Percentiles rank a stretch among this genome's conserved stretches.
These are phyloP conservation scores for Passer domesticus DNA, from an alignment of 2,113 vertebrate species.

Conservation along the genomic window DNA sequence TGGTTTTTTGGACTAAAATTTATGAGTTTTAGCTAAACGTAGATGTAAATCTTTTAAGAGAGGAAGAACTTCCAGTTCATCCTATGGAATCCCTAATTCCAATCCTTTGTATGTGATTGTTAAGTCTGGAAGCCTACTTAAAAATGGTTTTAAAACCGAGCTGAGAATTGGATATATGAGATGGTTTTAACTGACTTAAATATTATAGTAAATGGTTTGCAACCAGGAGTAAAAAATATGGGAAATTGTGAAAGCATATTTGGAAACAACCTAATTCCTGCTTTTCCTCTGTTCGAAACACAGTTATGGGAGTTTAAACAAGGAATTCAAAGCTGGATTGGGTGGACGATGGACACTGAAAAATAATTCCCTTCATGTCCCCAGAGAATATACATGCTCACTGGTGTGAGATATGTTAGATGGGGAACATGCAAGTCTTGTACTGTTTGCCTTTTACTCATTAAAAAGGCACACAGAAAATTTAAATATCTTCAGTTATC, in stretches of 20 bases:
- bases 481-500: not conserved
- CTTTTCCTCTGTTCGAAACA: not conserved
- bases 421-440: not conserved
- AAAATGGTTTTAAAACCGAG: not conserved
- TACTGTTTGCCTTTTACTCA: not conserved
- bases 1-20: not conserved
- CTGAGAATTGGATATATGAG: not conserved
- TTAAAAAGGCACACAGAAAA: not conserved
- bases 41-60: not conserved
- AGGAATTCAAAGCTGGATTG: not conserved
- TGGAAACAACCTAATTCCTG: not conserved
- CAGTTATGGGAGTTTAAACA: not conserved
- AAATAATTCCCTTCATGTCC: not conserved
- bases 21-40: not conserved
- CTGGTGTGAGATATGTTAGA: not conserved
- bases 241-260: not conserved
- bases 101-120: not conserved
- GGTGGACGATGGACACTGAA: rapidly evolving
- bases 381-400: not conserved
- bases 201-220: not conserved
- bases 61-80: not conserved
- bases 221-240: not conserved
- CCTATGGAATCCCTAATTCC: not conserved
- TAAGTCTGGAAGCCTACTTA: not conserved
- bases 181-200: not conserved